These are phyloP conservation scores for Menidia menidia DNA, from an alignment of 2,797 vertebrate species.

Conservation along the genomic window DNA sequence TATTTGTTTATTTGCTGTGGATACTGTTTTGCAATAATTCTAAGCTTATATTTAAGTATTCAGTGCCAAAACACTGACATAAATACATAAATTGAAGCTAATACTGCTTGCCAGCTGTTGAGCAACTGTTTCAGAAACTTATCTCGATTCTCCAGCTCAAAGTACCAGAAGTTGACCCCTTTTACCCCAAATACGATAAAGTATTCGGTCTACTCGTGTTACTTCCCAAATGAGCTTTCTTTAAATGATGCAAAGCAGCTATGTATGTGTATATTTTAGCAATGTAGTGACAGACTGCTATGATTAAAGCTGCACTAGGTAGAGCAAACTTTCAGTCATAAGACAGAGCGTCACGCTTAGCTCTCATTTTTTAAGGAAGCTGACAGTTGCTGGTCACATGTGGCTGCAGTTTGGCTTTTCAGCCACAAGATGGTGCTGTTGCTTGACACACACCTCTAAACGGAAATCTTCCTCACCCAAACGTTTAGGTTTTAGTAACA, in stretches of 20 bases:
- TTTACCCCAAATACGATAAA: background rate
- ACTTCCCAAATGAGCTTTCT: background rate
- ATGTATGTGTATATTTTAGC: background rate
- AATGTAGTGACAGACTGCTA: background rate
- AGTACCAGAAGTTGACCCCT: background rate
- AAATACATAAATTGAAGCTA: background rate
- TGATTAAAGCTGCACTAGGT: background rate
- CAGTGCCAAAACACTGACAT: background rate
- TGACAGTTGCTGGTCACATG: background rate
- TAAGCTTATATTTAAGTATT: fast-evolving
- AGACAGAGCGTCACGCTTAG: background rate
- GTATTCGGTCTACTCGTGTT: background rate
- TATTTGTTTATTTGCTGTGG: fast-evolving
- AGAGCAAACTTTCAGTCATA: conserved; percentile 11
- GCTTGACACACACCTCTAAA: no score
- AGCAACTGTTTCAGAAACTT: background rate
- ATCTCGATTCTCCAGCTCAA: background rate
- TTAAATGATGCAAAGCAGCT: background rate
- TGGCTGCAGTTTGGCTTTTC: background rate
- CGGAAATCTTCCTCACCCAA: no score
- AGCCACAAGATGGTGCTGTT: conserved; percentile 9
- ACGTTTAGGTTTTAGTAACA: no score
- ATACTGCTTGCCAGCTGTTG: conserved; percentile 8
- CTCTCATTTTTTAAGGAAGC: background rate
- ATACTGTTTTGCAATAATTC: background rate